Evolutionary conservation across 2,113 vertebrate genomes (phyloP).

Genomic region (Melanocharis versteri): DNA sequence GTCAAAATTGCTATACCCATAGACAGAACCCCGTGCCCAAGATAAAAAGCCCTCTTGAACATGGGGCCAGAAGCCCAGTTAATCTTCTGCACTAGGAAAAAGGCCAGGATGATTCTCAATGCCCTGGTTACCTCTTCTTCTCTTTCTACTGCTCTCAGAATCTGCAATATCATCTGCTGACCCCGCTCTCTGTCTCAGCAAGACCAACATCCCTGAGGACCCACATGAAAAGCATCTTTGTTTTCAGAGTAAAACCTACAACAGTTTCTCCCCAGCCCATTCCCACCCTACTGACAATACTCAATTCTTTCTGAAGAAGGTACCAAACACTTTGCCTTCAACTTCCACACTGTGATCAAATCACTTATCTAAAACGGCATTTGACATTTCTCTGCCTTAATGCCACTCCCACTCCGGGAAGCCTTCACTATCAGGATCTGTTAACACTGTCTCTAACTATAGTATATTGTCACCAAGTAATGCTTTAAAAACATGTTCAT

Average conservation of each 20-base stretch:
- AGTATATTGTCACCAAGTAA: not conserved
- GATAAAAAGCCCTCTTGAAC: not conserved
- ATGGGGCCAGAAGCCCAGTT: not conserved
- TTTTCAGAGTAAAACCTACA: not conserved
- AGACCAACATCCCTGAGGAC: not conserved
- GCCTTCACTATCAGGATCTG: not conserved
- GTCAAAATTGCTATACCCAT: not conserved
- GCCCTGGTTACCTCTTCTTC: not conserved
- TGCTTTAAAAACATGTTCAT: not conserved
- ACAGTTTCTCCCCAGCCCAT: not conserved
- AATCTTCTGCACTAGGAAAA: not conserved
- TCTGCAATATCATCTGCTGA: not conserved
- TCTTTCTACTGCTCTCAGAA: not conserved
- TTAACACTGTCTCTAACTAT: not conserved
- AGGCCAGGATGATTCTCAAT: not conserved
- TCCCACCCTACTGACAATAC: not conserved
- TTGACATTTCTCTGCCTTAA: conserved; percentile 35
- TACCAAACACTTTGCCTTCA: not conserved
- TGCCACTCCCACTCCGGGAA: not conserved
- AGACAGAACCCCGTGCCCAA: not conserved
- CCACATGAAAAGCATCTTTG: not conserved
- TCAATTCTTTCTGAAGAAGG: not conserved
- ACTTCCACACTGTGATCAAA: not conserved
- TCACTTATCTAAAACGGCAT: conserved; percentile 15
- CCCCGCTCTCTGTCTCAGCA: not conserved